Base-by-base conservation (phyloP, 2,113 vertebrate species). In the Himantopus leucocephalus region DNA sequence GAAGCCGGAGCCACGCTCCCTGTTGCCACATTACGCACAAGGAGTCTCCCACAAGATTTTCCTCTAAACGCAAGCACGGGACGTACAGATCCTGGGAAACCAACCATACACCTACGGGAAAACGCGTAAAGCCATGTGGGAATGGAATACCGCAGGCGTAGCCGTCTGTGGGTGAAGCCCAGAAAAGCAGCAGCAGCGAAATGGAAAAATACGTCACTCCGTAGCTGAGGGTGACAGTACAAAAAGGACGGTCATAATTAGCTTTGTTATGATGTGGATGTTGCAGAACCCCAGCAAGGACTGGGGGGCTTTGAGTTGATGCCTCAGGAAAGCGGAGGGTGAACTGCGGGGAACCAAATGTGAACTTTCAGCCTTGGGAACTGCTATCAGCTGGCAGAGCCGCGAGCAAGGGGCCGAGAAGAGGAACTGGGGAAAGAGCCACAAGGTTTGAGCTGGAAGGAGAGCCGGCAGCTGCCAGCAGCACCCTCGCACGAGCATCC, bases 91-190 rank as follows among this genome's bases (percentile, higher is more conserved):
- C 34, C 68, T 14, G 56, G 29, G 29, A 14, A 70, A 22, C 29
- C 37, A 12, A 8, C 41, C 39, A 12, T 2, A 19, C 1, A 17
- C n/a, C 39, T 21, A 12, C 12, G n/a, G 72, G 12, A 35, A 32
- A 60, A 34, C 2, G 8, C 9, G 4, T 14, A 45, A 58, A 67
- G 52, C 39, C 45, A 20, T 2, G 2, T 26, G 60, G 37, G 39
- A 78, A 34, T 0, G 4, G 52, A 35, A n/a, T 4, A 16, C 11
- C 1, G 12, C 47, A n/a, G 15, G 24, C 17, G 3, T 2, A 26
- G n/a, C 23, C 6, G 18, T 17, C 35, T 0, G 7, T 6, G 43
- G 52, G 47, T 30, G 27, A 62, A 67, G 32, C 30, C 56, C 52
- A 35, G 66, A 55, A 60, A 66, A 60, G n/a, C 55, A 55, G 35